Percentiles rank a stretch among this genome's conserved stretches.
Evolutionary conservation across 2,888 invertebrate species (phyloP).

Genomic region (Acrobasis suavella): DNA sequence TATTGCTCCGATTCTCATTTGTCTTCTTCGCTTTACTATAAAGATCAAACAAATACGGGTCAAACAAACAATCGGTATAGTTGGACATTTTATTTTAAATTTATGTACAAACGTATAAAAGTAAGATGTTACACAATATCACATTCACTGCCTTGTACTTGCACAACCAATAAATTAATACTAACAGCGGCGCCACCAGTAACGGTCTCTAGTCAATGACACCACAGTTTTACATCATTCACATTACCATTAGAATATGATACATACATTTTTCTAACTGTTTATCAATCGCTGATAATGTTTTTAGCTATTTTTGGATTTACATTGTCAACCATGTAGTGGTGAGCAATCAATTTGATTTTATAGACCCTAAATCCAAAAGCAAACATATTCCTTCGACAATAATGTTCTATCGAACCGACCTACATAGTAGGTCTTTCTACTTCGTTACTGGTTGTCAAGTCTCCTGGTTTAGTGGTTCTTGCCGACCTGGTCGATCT

Average conservation of each 20-base stretch:
- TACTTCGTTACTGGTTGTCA: slow-evolving; percentile 27
- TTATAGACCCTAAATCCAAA: too few relatives aligned
- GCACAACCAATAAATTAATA: slow-evolving; percentile 74
- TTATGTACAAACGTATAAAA: slow-evolving; percentile 76
- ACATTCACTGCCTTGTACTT: slow-evolving; percentile 68
- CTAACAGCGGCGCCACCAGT: slow-evolving; percentile 27
- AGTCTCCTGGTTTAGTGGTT: slow-evolving; percentile 51
- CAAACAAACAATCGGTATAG: slow-evolving; percentile 13
- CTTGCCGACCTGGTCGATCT: slow-evolving; percentile 92
- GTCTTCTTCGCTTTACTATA: too few relatives aligned
- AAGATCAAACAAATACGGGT: background rate
- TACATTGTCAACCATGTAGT: too few relatives aligned
- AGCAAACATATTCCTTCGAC: too few relatives aligned
- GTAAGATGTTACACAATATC: slow-evolving; percentile 71
- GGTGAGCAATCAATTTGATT: too few relatives aligned
- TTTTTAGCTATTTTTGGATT: background rate
- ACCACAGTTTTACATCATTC: slow-evolving; percentile 2
- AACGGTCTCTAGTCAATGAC: slow-evolving; percentile 14
- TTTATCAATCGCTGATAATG: background rate
- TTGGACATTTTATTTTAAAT: slow-evolving; percentile 52
- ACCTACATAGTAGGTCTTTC: slow-evolving; percentile 13
- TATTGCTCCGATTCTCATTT: too few relatives aligned
- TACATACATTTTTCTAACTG: too few relatives aligned
- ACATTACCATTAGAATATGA: background rate
- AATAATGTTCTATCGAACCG: too few relatives aligned